Conservation (phyloP, 2,113 vertebrate genomes). For the Athene cunicularia region DNA sequence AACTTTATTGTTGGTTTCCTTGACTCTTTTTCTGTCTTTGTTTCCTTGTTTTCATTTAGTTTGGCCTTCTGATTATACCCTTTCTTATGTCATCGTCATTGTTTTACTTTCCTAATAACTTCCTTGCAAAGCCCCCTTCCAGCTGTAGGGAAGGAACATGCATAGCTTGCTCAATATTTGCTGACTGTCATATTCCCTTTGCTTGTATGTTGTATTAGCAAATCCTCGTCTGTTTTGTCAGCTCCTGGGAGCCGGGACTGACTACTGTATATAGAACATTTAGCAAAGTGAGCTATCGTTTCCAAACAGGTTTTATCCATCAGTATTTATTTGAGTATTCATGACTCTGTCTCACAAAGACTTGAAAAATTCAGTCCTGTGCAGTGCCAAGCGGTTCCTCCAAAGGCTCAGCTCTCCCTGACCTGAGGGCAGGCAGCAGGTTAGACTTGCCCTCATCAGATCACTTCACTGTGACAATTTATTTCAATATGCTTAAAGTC, state of each 20-base stretch:
- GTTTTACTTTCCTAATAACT: background rate
- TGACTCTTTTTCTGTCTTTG: background rate
- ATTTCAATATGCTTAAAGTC: background rate
- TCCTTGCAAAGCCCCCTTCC: background rate
- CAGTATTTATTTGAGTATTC: background rate
- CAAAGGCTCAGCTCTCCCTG: background rate
- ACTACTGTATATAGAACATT: rapidly evolving
- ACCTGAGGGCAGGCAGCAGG: background rate
- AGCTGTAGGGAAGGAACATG: background rate
- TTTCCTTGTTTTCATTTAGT: background rate
- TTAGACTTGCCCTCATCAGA: background rate
- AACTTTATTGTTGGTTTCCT: background rate
- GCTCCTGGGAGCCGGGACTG: background rate
- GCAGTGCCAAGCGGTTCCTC: background rate
- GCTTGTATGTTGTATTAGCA: background rate
- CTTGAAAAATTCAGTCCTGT: background rate
- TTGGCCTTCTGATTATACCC: background rate
- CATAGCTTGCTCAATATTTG: background rate
- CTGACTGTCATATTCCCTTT: background rate
- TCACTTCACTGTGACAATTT: background rate
- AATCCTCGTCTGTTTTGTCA: background rate
- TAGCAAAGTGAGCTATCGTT: background rate
- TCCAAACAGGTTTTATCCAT: background rate
- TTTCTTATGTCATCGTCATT: background rate
- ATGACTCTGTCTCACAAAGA: background rate